Conservation (phyloP, 1,140 invertebrate species). For the Stenopsyche tienmushanensis region DNA sequence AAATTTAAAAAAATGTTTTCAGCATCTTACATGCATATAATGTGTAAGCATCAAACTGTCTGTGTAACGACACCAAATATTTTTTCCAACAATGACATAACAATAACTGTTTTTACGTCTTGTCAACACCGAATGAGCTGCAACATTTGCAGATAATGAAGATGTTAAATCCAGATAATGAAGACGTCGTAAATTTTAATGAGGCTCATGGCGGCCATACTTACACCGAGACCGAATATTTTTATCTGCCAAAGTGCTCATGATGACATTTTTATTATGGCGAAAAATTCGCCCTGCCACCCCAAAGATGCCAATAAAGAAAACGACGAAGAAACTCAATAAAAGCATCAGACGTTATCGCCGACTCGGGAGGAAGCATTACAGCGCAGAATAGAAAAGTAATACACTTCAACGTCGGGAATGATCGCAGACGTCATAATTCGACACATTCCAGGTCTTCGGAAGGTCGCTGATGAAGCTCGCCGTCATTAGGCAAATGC, state of each 20-base stretch:
- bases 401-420: neutral
- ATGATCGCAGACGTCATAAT: neutral
- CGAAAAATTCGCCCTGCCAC: neutral
- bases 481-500: neutral
- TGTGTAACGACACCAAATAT: too few relatives aligned
- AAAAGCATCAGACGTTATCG: neutral
- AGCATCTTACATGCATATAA: too few relatives aligned
- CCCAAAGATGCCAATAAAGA: constrained; percentile 1
- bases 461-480: too few relatives aligned
- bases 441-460: too few relatives aligned
- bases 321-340: neutral
- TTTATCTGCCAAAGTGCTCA: neutral
- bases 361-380: neutral
- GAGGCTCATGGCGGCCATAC: neutral
- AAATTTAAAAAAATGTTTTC: neutral
- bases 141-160: neutral
- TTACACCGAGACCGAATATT: neutral
- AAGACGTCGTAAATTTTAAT: constrained; percentile 21
- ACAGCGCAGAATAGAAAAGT: neutral
- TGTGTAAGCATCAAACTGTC: too few relatives aligned
- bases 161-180: constrained; percentile 11
- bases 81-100: too few relatives aligned
- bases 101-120: too few relatives aligned
- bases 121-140: neutral
- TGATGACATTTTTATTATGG: neutral